These are phyloP conservation scores for Nineta flava DNA, from an alignment of 2,888 invertebrate species.

Conservation along the genomic window DNA sequence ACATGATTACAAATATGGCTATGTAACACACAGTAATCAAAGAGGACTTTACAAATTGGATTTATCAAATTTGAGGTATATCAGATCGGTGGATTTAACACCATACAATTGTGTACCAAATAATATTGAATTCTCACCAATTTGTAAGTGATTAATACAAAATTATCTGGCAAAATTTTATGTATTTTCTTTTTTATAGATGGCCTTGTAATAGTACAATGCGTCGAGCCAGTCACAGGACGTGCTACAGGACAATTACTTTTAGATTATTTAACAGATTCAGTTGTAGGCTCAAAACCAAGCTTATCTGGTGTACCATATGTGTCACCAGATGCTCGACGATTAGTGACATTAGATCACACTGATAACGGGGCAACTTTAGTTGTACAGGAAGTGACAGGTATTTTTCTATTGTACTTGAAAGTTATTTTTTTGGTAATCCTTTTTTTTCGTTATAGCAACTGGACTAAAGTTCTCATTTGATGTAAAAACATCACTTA, in stretches of 20 bases:
- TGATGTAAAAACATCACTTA: slow-evolving; percentile 57
- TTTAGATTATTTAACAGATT: slow-evolving; percentile 56
- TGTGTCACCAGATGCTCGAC: slow-evolving; percentile 53
- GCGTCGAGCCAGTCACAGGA: slow-evolving; percentile 46
- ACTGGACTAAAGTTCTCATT: slow-evolving; percentile 50
- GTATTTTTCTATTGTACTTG: slow-evolving; percentile 24
- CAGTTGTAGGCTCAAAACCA: slow-evolving; percentile 44
- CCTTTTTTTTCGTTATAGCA: slow-evolving; percentile 25
- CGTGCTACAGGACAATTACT: slow-evolving; percentile 48
- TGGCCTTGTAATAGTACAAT: slow-evolving; percentile 54
- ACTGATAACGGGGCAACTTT: slow-evolving; percentile 38
- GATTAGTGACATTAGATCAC: slow-evolving; percentile 48
- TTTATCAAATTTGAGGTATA: slow-evolving; percentile 51
- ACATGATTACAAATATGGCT: slow-evolving; percentile 49
- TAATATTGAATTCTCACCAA: slow-evolving; percentile 49
- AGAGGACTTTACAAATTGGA: slow-evolving; percentile 57
- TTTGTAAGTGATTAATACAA: slow-evolving; percentile 37
- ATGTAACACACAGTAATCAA: slow-evolving; percentile 56
- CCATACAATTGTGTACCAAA: slow-evolving; percentile 57
- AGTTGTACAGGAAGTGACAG: slow-evolving; percentile 45
- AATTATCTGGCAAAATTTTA: not conserved
- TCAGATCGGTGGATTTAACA: slow-evolving; percentile 51
- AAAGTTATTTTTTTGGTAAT: too few relatives aligned
- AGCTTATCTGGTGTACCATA: slow-evolving; percentile 46
- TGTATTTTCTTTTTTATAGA: slow-evolving; percentile 29